Evolutionary conservation across 2,797 vertebrate species (phyloP).

Genomic region (Eulemur albifrons): DNA sequence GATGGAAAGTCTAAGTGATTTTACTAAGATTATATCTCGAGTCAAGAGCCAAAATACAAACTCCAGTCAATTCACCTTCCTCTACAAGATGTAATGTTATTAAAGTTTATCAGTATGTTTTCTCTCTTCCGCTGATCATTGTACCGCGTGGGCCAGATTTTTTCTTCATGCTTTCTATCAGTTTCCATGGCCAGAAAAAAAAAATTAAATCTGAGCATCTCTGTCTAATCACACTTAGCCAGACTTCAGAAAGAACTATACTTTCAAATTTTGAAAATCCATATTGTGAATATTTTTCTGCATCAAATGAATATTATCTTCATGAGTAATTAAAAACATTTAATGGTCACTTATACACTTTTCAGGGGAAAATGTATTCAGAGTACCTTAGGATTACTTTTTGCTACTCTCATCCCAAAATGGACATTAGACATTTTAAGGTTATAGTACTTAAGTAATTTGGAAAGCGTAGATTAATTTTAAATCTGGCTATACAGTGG

Average conservation of each 20-base stretch:
- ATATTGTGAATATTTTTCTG: background rate
- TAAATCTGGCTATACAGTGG: background rate
- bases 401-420: background rate
- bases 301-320: background rate
- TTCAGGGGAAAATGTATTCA: conserved; percentile 34
- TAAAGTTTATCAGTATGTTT: conserved; percentile 7
- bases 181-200: background rate
- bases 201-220: background rate
- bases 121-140: background rate
- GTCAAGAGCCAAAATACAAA: background rate
- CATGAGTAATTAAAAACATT: background rate
- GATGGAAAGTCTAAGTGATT: background rate
- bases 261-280: background rate
- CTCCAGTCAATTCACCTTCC: background rate
- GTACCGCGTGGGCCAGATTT: background rate
- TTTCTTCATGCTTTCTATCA: conserved; percentile 23
- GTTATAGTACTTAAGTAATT: background rate
- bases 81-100: background rate
- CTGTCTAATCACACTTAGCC: background rate
- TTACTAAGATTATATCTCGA: background rate
- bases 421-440: conserved; percentile 21
- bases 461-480: background rate
- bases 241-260: background rate
- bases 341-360: background rate
- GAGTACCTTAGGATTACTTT: background rate